Evolutionary conservation across 2,113 vertebrate genomes (phyloP).

Genomic region (Labrus mixtus): DNA sequence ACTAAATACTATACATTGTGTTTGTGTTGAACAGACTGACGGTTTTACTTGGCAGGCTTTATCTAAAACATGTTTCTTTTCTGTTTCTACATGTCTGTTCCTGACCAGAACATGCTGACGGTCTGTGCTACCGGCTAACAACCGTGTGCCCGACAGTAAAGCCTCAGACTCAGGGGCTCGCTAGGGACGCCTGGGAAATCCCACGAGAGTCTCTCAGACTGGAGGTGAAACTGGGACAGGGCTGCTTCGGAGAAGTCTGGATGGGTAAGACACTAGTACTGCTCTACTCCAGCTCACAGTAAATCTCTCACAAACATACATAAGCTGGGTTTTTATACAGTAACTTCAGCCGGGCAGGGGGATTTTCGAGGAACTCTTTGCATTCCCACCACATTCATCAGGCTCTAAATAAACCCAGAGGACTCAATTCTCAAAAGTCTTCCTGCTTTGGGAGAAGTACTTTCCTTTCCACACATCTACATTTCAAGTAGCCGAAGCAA

Average conservation of each 20-base stretch:
- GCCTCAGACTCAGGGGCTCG: slow-evolving; percentile 97
- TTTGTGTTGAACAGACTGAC: no score
- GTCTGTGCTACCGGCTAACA: slow-evolving; percentile 95
- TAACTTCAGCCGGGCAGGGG: not conserved
- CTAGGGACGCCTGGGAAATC: slow-evolving; percentile 99
- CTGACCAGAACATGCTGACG: slow-evolving; percentile 92
- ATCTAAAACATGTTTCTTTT: not conserved
- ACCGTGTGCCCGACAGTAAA: slow-evolving; percentile 97
- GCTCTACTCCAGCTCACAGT: not conserved
- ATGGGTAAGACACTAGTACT: slow-evolving; percentile 89
- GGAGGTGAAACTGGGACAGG: slow-evolving; percentile 97
- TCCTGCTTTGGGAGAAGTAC: not conserved
- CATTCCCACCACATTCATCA: not conserved
- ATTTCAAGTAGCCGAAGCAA: no score
- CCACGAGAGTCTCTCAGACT: slow-evolving; percentile 95
- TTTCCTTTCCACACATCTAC: not conserved
- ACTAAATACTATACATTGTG: no score
- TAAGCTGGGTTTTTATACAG: not conserved
- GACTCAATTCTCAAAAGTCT: not conserved
- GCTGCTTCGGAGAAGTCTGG: slow-evolving; percentile 99
- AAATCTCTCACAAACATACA: not conserved
- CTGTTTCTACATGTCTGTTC: not conserved
- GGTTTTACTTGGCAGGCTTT: no score
- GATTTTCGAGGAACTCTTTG: not conserved
- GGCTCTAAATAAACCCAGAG: not conserved